Evolutionary conservation across 92 coral and sea anemone genomes (phyloP).

Genomic region (Siderastrea siderea): DNA sequence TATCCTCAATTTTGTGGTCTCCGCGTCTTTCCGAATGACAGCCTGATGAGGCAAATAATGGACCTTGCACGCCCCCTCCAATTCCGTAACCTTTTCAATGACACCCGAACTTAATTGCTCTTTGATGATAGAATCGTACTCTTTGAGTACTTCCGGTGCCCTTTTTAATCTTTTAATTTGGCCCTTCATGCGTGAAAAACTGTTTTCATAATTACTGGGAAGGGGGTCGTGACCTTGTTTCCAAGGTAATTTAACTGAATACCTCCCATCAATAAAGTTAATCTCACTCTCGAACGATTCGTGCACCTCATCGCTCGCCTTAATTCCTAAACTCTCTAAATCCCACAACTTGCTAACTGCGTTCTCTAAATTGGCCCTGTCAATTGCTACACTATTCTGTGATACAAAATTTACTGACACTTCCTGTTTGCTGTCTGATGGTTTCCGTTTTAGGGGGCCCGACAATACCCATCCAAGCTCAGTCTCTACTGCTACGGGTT

Average conservation of each 20-base stretch:
- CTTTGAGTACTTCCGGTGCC: slow-evolving; percentile 36
- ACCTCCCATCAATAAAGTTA: slow-evolving; percentile 17
- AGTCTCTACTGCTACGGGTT: slow-evolving; percentile 50
- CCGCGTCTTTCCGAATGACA: slow-evolving; percentile 54
- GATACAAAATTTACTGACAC: slow-evolving; percentile 31
- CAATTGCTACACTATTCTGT: slow-evolving; percentile 10
- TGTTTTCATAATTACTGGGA: slow-evolving; percentile 33
- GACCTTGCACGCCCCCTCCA: slow-evolving; percentile 20
- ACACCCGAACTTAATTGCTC: slow-evolving; percentile 47
- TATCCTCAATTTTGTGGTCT: slow-evolving; percentile 54
- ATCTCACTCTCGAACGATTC: slow-evolving; percentile 45
- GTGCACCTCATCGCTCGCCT: slow-evolving; percentile 47
- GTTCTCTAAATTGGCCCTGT: slow-evolving; percentile 24
- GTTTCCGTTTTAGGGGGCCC: slow-evolving; percentile 20
- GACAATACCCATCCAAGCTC: slow-evolving; percentile 56
- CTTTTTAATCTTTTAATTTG: slow-evolving; percentile 20
- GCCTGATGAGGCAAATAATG: slow-evolving; percentile 56
- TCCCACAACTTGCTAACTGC: slow-evolving; percentile 67
- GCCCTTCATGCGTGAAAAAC: slow-evolving; percentile 21
- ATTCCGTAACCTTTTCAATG: slow-evolving; percentile 52
- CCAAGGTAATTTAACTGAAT: slow-evolving; percentile 48
- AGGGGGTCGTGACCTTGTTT: slow-evolving; percentile 25
- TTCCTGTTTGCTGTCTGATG: slow-evolving; percentile 18
- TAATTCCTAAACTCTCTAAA: slow-evolving; percentile 65
- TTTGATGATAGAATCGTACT: slow-evolving; percentile 45